These are phyloP conservation scores for Anagrus nilaparvatae DNA, from an alignment of 1,140 invertebrate genomes.

Conservation along the genomic window DNA sequence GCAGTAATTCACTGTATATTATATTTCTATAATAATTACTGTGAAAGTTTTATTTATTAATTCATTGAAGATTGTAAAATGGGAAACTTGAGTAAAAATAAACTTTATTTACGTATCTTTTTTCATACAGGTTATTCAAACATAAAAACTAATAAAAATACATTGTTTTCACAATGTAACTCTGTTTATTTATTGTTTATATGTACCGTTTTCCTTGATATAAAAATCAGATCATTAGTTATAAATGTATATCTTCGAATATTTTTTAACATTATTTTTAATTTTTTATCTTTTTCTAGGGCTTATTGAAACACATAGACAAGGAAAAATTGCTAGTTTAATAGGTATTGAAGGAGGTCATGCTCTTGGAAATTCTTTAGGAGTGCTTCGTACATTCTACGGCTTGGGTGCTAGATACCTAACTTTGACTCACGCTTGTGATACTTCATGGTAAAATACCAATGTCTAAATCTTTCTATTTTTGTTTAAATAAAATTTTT, in stretches of 20 bases:
- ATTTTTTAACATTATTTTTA: conserved; percentile 5
- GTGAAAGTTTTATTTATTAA: too few species aligned
- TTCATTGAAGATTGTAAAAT: too few species aligned
- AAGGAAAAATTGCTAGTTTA: conserved; percentile 51
- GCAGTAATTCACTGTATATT: too few species aligned
- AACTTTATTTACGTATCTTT: too few species aligned
- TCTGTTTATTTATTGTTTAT: too few species aligned
- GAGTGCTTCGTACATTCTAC: conserved; percentile 73
- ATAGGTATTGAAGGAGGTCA: conserved; percentile 65
- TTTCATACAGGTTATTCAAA: too few species aligned
- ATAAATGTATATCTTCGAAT: not conserved
- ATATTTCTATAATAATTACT: too few species aligned
- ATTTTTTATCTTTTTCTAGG: conserved; percentile 26
- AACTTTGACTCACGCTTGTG: conserved; percentile 59
- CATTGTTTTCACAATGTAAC: too few species aligned
- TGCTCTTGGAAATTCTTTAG: conserved; percentile 73
- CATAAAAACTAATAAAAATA: too few species aligned
- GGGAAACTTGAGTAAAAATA: too few species aligned
- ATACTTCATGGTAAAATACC: conserved; percentile 54
- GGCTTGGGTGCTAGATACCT: conserved; percentile 67
- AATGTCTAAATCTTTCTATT: conserved; percentile 1
- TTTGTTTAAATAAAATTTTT: too few species aligned
- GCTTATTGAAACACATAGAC: conserved; percentile 45
- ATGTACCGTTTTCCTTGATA: not conserved
- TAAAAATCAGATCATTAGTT: not conserved